Conservation (phyloP, 1,140 invertebrate species). For the Yoshiicerus persimilis region DNA sequence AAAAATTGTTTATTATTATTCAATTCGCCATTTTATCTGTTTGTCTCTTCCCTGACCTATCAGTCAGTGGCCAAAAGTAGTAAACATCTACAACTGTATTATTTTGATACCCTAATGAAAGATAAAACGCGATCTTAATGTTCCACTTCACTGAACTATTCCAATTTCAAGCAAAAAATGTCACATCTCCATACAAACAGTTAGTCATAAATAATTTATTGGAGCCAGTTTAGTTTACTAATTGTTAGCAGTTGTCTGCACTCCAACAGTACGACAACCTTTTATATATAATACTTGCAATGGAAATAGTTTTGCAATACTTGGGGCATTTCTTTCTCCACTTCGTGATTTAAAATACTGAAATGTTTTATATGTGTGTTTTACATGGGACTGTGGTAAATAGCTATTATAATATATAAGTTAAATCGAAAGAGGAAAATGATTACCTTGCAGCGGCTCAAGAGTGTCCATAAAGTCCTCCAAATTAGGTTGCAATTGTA, state of each 20-base stretch:
- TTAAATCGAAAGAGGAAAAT: neutral
- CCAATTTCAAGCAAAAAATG: neutral
- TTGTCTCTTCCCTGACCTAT: neutral
- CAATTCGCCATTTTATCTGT: neutral
- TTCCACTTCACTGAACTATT: neutral
- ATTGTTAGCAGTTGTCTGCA: too few species aligned
- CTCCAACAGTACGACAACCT: too few species aligned
- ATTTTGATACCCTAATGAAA: neutral
- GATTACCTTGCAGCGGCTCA: conserved; percentile 71
- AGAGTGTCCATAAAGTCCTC: conserved; percentile 92
- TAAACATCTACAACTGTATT: neutral
- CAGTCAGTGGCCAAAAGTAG: neutral
- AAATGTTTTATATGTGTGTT: neutral
- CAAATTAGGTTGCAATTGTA: conserved; percentile 92
- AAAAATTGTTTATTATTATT: neutral
- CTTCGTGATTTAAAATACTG: neutral
- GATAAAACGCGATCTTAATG: too few species aligned
- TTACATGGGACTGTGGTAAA: neutral
- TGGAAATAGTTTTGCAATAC: neutral
- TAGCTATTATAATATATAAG: neutral
- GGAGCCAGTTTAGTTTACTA: too few species aligned
- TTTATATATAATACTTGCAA: neutral
- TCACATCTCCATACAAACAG: too few species aligned
- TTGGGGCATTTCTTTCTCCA: neutral
- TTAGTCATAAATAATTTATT: too few species aligned